Base-by-base conservation (phyloP, 2,888 invertebrate species). In the Habroteleia sp. region DNA sequence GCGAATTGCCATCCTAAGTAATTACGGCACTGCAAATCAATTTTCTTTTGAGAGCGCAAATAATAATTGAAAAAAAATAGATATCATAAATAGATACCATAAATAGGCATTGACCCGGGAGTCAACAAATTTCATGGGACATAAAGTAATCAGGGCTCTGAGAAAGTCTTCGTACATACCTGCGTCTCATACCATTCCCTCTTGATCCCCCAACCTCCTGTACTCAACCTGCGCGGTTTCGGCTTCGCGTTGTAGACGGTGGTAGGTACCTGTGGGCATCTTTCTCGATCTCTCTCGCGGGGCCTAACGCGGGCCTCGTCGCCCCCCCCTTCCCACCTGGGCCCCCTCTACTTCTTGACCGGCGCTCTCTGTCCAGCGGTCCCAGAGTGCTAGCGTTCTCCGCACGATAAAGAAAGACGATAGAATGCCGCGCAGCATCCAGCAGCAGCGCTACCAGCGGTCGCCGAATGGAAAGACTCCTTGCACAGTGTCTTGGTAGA, bases 361-460 rank as follows among this genome's bases (percentile, higher is more conserved):
- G 88, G 85, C 84, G 80, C 82, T 91, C 88, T 88, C 77, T 85
- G 87, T 78, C 82, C 90, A 74, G 87, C 91, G 80, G 76, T 91
- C 84, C 90, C 81, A 90, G 88, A 90, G 91, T 91, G 88, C 90
- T 91, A 91, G 90, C 93, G 82, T 91, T 92, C 87, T 91, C 92
- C 86, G 89, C 91, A 14, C 83, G 84, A 44, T 44, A 42, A 74
- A 76, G 66, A 62, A 79, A 77, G 76, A 78, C 79, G 68, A 74
- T 35, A 69, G 60, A 66, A 77, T 76, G 75, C 82, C 81, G 76
- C 83, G 77, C 87, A 88, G 87, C 87, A 87, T 87, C 88, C 87
- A 87, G 86, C 87, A 84, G 86, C 87, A 85, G 85, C 88, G 87
- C 85, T 85, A 86, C 87, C 82, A 85, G 87, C 87, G 87, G 87